Base-by-base conservation (phyloP, 2,113 vertebrate genomes). In the Oncorhynchus tshawytscha region DNA sequence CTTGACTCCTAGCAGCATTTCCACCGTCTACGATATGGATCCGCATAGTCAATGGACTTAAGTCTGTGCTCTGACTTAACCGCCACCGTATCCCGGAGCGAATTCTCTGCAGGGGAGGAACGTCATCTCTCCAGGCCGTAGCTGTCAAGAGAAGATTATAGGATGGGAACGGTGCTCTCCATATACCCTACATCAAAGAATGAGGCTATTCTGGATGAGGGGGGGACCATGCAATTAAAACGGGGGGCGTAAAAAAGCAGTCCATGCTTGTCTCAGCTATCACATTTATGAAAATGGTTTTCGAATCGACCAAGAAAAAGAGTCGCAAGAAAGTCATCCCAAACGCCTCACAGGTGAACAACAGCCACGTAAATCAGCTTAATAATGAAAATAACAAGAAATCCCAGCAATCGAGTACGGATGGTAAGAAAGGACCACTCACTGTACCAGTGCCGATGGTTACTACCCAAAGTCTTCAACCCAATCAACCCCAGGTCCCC, bases 101-200 rank as follows among this genome's bases (percentile, higher is more conserved):
- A 39, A 3, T 69, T 34, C 18, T 29, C 31, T 4, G 8, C 7
- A 74, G 16, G 87, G 78, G 82, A 75, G 65, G 18, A 67, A 29
- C 66, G 27, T 27, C 39, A 67, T 70, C 9, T 59, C 51, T 27
- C 66, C 76, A 51, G 72, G 29, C 15, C 16, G 51, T 54, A 54
- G 51, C 22, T 88, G 84, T 72, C 9, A 45, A 45, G 39, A 45
- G 39, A 8, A 80, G 45, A 75, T 11, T 45, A 11, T 45, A 45
- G 9, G 39, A 99, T 99, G 97, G 97, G 97, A 74, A 97, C 96
- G 80, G 95, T 96, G 76, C 94, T 99, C 74, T 99, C 97, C 3
- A 92, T 99, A 73, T 96, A 95, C 12, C 96, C 96, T 16, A 69
- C 84, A 34, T 78, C 79, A 6, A 93, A 94, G 83, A 97, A 96